phyloP scores from a whole-genome alignment of 2,797 vertebrate genomes.

The Lates japonicus region DNA sequence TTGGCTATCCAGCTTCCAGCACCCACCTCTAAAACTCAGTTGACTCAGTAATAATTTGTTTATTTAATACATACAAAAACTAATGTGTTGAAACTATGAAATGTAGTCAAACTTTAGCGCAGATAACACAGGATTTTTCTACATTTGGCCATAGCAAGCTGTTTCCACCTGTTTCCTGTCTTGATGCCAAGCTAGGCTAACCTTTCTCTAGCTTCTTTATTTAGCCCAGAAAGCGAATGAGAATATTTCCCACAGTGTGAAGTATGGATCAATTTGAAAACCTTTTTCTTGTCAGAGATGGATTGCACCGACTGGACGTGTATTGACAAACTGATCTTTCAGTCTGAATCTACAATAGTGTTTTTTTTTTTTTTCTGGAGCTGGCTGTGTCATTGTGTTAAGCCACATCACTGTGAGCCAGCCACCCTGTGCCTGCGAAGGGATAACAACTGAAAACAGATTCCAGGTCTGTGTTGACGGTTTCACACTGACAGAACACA shows the following conservation, averaged over 20 bases:
- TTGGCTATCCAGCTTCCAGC: neutral
- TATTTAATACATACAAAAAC: neutral
- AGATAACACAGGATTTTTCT: neutral
- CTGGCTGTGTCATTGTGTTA: slow-evolving; percentile 49
- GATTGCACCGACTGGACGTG: slow-evolving; percentile 8
- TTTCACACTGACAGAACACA: slow-evolving; percentile 72
- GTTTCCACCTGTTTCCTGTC: neutral
- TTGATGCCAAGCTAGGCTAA: slow-evolving; percentile 9
- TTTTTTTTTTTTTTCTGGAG: slow-evolving; percentile 15
- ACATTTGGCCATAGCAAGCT: neutral
- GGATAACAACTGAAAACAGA: slow-evolving; percentile 65
- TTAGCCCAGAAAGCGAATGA: too few species aligned
- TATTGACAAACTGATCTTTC: slow-evolving; percentile 47
- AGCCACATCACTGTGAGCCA: slow-evolving; percentile 50
- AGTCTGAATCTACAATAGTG: slow-evolving; percentile 14
- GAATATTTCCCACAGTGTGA: neutral
- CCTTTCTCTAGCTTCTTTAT: neutral
- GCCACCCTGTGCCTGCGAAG: slow-evolving; percentile 54
- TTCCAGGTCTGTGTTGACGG: slow-evolving; percentile 63
- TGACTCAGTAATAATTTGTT: neutral
- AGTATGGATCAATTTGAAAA: neutral
- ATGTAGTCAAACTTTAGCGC: neutral
- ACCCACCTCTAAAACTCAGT: neutral
- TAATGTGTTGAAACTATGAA: neutral
- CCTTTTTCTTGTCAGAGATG: neutral